A percentile compares a stretch with the other conserved stretches of the same genome.
Evolutionary conservation across 1,140 invertebrate genomes (phyloP).

Genomic region (Atta cephalotes): DNA sequence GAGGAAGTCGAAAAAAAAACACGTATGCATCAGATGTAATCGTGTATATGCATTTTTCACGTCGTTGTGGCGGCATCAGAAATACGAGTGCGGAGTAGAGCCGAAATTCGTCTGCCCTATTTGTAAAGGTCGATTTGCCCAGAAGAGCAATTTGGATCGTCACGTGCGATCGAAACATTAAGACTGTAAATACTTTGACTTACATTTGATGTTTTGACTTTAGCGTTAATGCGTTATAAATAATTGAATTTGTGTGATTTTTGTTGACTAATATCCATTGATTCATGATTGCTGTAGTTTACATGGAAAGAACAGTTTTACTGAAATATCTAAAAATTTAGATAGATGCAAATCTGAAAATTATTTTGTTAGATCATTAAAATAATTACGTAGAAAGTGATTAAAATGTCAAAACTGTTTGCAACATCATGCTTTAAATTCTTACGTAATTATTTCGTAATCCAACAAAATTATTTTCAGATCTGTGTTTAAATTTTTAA

Average conservation of each 20-base stretch:
- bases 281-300: not conserved
- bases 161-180: constrained; percentile 81
- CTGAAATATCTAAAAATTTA: too few relatives aligned
- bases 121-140: constrained; percentile 83
- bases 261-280: not conserved
- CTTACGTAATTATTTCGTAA: too few relatives aligned
- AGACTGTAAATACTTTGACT: not conserved
- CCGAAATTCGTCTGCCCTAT: constrained; percentile 85
- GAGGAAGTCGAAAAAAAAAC: constrained; percentile 81
- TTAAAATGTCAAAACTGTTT: too few relatives aligned
- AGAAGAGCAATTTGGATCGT: constrained; percentile 85
- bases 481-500: too few relatives aligned
- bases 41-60: constrained; percentile 85
- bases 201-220: not conserved
- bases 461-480: too few relatives aligned
- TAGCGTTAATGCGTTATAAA: not conserved
- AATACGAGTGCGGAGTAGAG: constrained; percentile 87
- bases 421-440: too few relatives aligned
- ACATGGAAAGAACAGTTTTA: not conserved
- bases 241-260: not conserved
- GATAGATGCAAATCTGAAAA: too few relatives aligned
- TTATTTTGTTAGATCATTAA: too few relatives aligned
- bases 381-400: too few relatives aligned
- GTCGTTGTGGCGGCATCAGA: constrained; percentile 86
- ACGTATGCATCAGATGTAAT: constrained; percentile 84